Evolutionary conservation across 2,888 invertebrate genomes (phyloP), one percentile per base, ranked within the genome.

Genomic region (Callimorpha dominula): DNA sequence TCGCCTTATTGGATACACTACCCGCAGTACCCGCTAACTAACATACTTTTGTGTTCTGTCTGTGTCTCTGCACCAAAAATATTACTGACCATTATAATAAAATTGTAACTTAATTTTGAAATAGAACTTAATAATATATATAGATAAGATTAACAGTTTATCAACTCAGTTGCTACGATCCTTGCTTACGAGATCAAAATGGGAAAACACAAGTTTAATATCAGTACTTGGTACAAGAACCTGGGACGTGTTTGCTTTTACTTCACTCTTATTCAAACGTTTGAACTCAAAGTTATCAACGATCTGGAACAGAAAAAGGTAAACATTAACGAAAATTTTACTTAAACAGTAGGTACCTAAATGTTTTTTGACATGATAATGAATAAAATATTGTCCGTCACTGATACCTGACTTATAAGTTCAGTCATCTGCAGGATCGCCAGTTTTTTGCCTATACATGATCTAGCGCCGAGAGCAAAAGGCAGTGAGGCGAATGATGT

Each of bases 391-490:
- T 49, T 60, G 5, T 11, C 12, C 11, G n/a, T 31, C 6, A 46
- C 43, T 15, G 31, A 31, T 95, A 97, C 97, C 96, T 97, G 96
- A 46, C 95, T 94, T 65, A 98, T 87, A 15, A 98, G 95, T 65
- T 97, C 94, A 75, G 97, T 96, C 85, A 99, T 96, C 93, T 98
- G 98, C 66, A 96, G 92, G 89, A 98, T 97, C 0, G 98, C 98
- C 79, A 99, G 96, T 88, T 97, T 97, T 85, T 96, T 97, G 0
- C 99, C 99, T 79, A 99, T 96, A 88, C 99, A 99, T 20, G 98
- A 97, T 76, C 98, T 96, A 42, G 97, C 96, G 0, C 99, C 98
- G 78, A 98, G 95, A 1, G 98, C 98, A 91, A 98, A 99, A 8
- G 99, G 98, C 71, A 98, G 85, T 72, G 97, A 97, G 11, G 97